Evolutionary conservation across 1,140 invertebrate genomes (phyloP), one percentile per base, ranked within the genome.

Genomic region (Drosophila truncata): DNA sequence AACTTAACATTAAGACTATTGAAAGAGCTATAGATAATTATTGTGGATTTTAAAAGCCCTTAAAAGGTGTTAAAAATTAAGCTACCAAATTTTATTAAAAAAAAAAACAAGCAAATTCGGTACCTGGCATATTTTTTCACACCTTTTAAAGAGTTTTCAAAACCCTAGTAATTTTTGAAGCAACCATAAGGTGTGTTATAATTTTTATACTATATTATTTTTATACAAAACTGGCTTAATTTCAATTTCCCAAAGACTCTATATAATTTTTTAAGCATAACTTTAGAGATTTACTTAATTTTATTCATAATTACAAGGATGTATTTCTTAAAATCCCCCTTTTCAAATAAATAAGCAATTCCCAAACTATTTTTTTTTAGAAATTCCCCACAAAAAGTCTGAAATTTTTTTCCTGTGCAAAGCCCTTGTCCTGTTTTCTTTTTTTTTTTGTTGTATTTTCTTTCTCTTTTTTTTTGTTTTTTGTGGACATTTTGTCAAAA

Each of bases 401-500:
- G 0, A 0, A 37, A 37, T 37, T 55, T 55, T 37, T 3, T 4
- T 0, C 5, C 52, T n/a, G 52, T 55, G 33, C 14, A 25, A 14
- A 25, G 14, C 33, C 9, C 14, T 25, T 23, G 20, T 23, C 14
- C 31, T 35, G 13, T 23, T 25, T 7, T 14, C 9, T 2, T 13
- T 5, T 47, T 47, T 35, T 44, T n/a, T 33, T 33, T 33, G n/a
- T 18, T 42, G 39, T 47, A 42, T 75, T 47, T 44, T n/a, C 33
- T 39, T 25, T n/a, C 55, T 18, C n/a, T 2, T 4, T 29, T 4
- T 55, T 39, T 50, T 41, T 55, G 37, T 55, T 75, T 47, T 77
- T 61, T 62, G 77, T 52, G 73, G 62, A 80, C 77, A 74, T 88
- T 88, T 90, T 90, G 80, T 90, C 84, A 88, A 88, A 87, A 87